These are phyloP conservation scores for Nixonia krombeini DNA, from an alignment of 1,140 invertebrate genomes.

Conservation along the genomic window DNA sequence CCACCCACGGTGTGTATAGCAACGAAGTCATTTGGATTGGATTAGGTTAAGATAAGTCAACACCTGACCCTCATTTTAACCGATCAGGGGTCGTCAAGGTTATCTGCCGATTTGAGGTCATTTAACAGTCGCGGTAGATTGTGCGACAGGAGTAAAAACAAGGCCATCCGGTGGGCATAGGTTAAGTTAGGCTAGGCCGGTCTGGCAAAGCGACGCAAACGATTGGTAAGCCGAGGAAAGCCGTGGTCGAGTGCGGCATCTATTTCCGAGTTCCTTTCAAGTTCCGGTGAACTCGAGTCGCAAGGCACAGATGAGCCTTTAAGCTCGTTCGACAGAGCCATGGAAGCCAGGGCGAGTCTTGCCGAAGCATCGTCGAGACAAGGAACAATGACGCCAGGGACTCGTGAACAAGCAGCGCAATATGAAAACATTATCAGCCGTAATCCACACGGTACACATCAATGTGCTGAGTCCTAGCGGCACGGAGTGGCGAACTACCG, in stretches of 20 bases:
- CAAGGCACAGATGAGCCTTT: constrained; percentile 41
- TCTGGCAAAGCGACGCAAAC: constrained; percentile 41
- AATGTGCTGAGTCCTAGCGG: constrained; percentile 51
- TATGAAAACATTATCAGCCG: constrained; percentile 54
- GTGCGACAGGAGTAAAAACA: too few relatives aligned
- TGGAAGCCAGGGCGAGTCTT: constrained; percentile 37
- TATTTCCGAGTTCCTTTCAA: constrained; percentile 51
- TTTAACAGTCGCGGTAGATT: too few relatives aligned
- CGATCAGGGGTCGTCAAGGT: too few relatives aligned
- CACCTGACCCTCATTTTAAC: too few relatives aligned
- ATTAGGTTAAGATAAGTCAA: too few relatives aligned
- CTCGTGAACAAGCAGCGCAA: constrained; percentile 48
- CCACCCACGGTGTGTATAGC: too few relatives aligned
- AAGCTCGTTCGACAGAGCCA: constrained; percentile 43
- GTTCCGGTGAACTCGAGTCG: constrained; percentile 34
- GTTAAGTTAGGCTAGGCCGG: constrained; percentile 1
- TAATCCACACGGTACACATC: constrained; percentile 48
- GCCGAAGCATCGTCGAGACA: constrained; percentile 40
- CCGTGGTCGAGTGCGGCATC: constrained; percentile 38
- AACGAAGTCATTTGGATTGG: too few relatives aligned
- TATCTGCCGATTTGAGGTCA: too few relatives aligned
- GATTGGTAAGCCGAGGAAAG: constrained; percentile 52
- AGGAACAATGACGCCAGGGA: constrained; percentile 39
- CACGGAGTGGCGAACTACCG: constrained; percentile 42
- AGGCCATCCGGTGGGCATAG: too few relatives aligned